Evolutionary conservation across 2,888 invertebrate species (phyloP).

Genomic region (Nomada fucata): DNA sequence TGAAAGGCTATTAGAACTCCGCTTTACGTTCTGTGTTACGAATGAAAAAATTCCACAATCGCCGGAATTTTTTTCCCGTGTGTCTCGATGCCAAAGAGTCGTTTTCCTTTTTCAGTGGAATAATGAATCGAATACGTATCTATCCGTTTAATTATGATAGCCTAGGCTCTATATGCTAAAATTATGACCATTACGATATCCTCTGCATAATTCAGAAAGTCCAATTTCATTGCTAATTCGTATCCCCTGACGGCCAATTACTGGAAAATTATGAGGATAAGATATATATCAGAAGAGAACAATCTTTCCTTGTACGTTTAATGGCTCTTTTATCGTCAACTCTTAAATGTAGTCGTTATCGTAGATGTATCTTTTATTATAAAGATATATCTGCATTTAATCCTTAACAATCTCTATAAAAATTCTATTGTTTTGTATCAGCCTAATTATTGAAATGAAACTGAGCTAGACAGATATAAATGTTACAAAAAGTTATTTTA

Average conservation of each 20-base stretch:
- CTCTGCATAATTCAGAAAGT: slow-evolving; percentile 43
- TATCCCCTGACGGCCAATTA: slow-evolving; percentile 51
- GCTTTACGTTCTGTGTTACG: not conserved
- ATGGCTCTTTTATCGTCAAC: slow-evolving; percentile 14
- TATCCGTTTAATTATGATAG: slow-evolving; percentile 37
- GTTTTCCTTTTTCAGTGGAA: not conserved
- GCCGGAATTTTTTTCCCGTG: not conserved
- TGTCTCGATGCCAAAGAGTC: not conserved
- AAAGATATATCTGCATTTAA: not conserved
- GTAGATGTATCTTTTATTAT: not conserved
- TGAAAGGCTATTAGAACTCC: not conserved
- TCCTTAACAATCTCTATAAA: too few species aligned
- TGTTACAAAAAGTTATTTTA: too few species aligned
- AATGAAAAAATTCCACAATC: not conserved
- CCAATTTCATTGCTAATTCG: slow-evolving; percentile 25
- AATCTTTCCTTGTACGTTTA: not conserved
- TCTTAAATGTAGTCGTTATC: not conserved
- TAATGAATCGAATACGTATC: slow-evolving; percentile 26
- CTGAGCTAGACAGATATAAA: too few species aligned
- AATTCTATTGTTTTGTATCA: too few species aligned
- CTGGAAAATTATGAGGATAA: slow-evolving; percentile 37
- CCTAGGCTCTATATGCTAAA: not conserved
- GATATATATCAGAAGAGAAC: slow-evolving; percentile 8
- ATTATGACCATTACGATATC: slow-evolving; percentile 26
- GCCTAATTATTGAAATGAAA: too few species aligned